phyloP scores from a whole-genome alignment of 2,888 invertebrate species.

The Ochropleura leucogaster region DNA sequence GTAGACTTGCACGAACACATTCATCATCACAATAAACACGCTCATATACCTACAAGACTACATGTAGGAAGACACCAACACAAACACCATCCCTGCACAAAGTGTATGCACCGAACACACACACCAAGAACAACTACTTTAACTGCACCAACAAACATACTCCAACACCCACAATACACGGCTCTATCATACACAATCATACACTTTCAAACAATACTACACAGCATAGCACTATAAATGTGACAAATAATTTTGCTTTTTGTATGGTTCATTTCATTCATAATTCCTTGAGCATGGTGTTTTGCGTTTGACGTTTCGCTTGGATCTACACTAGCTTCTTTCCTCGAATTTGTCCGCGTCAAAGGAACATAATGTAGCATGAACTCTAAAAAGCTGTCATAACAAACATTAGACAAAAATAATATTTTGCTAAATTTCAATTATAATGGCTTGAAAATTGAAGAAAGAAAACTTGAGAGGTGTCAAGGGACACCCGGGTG shows the following conservation, averaged over 20 bases:
- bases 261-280: constrained; percentile 6
- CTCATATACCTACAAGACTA: not conserved
- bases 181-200: not conserved
- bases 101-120: not conserved
- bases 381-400: not conserved
- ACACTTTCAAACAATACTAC: constrained; percentile 1
- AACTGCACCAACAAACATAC: not conserved
- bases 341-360: not conserved
- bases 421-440: too few relatives aligned
- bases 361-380: not conserved
- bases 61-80: not conserved
- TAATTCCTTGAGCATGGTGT: constrained; percentile 43
- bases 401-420: too few relatives aligned
- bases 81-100: constrained; percentile 22
- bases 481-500: too few relatives aligned
- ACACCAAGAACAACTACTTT: not conserved
- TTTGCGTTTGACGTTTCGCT: constrained; percentile 54
- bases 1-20: too few relatives aligned
- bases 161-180: not conserved
- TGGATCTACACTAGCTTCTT: constrained; percentile 30
- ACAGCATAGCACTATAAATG: not conserved
- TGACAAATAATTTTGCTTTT: constrained; percentile 84
- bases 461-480: too few relatives aligned
- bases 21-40: too few relatives aligned
- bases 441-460: too few relatives aligned